These are phyloP conservation scores for Bradypodion ventrale DNA, from an alignment of 2,797 vertebrate species.

Conservation along the genomic window DNA sequence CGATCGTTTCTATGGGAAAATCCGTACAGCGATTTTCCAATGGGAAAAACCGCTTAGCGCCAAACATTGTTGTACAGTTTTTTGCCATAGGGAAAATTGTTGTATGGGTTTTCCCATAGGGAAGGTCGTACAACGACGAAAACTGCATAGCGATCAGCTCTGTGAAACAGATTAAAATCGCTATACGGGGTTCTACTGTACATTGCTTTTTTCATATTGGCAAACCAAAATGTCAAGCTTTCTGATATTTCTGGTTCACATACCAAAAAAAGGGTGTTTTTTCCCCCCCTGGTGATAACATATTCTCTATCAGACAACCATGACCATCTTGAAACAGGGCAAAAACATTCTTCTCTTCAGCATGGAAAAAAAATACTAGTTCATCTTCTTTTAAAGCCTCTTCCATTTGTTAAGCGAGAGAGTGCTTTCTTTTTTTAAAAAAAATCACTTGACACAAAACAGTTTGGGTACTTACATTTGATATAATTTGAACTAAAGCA, in stretches of 20 bases:
- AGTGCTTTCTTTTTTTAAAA: not conserved
- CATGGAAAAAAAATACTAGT: not conserved
- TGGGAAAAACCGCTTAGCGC: too few relatives aligned
- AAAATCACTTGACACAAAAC: not conserved
- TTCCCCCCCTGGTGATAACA: not conserved
- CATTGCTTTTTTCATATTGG: not conserved
- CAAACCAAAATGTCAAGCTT: not conserved
- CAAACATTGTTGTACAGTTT: too few relatives aligned
- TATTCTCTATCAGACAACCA: not conserved
- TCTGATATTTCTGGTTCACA: not conserved
- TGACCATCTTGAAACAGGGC: not conserved
- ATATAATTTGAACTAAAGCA: not conserved
- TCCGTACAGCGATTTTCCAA: too few relatives aligned
- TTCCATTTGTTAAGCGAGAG: not conserved
- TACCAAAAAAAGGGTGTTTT: too few relatives aligned
- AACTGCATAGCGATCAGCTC: too few relatives aligned
- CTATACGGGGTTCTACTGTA: too few relatives aligned
- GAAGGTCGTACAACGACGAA: too few relatives aligned
- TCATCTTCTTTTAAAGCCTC: conserved; percentile 13
- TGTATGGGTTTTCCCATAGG: too few relatives aligned
- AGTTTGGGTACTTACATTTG: not conserved
- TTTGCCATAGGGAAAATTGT: too few relatives aligned
- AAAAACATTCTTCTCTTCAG: not conserved
- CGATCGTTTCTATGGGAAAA: too few relatives aligned
- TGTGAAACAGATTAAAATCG: too few relatives aligned